These are phyloP conservation scores for Erythrocebus patas DNA, from an alignment of 2,113 vertebrate genomes.

Conservation along the genomic window DNA sequence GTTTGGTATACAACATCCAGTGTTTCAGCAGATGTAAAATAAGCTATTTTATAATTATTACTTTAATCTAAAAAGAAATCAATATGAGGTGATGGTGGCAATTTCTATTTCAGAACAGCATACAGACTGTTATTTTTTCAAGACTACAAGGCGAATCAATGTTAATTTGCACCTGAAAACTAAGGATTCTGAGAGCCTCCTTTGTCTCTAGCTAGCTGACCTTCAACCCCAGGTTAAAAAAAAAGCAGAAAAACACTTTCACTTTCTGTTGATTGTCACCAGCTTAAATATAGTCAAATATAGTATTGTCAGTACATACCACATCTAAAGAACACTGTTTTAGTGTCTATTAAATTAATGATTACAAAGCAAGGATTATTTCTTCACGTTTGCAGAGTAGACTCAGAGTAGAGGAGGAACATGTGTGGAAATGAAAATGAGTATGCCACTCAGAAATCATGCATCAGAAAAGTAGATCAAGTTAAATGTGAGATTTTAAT, in stretches of 20 bases:
- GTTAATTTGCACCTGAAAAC: conserved; percentile 26
- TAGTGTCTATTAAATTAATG: background rate
- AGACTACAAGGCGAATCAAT: background rate
- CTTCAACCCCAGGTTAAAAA: background rate
- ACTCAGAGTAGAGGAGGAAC: background rate
- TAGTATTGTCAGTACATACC: background rate
- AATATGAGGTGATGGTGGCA: background rate
- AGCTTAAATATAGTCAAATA: background rate
- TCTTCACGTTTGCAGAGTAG: background rate
- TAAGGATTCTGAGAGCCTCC: background rate
- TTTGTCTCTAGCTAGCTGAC: background rate
- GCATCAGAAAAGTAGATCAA: background rate
- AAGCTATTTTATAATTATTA: background rate
- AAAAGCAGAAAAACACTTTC: background rate
- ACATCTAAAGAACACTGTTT: background rate
- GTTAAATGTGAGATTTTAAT: conserved; percentile 52
- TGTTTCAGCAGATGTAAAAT: background rate
- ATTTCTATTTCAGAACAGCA: background rate
- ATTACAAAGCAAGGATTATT: background rate
- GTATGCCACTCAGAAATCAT: conserved; percentile 39
- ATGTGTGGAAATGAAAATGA: conserved; percentile 18
- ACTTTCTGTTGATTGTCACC: background rate
- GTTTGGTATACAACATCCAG: background rate
- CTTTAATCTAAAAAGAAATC: conserved; percentile 30
- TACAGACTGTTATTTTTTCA: background rate